These are phyloP conservation scores for Eupsittula cactorum DNA, from an alignment of 2,113 vertebrate genomes.

Conservation along the genomic window DNA sequence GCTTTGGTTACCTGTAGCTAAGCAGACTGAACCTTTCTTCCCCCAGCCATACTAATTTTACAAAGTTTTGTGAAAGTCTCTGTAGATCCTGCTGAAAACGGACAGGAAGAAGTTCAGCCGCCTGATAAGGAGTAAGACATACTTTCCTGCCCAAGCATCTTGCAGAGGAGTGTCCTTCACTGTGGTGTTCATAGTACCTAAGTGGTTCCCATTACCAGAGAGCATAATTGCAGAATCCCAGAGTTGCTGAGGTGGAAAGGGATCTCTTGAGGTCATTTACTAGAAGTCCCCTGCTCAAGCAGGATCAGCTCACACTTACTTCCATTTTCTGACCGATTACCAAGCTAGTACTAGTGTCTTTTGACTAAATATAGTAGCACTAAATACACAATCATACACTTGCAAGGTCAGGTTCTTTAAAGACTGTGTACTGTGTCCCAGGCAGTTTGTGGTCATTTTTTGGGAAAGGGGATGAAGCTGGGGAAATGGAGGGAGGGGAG, in stretches of 20 bases:
- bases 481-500: neutral
- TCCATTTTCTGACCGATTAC: neutral
- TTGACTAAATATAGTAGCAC: neutral
- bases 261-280: neutral
- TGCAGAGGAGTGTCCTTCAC: neutral
- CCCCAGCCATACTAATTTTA: fast-evolving
- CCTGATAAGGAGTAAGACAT: neutral
- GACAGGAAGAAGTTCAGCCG: neutral
- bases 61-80: neutral
- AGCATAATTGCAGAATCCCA: neutral
- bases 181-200: fast-evolving
- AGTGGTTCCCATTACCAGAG: neutral
- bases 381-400: neutral
- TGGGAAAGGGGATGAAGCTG: neutral
- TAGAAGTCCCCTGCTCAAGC: neutral
- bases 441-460: neutral
- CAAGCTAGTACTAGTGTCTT: neutral
- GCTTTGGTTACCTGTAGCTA: neutral
- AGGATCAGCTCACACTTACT: neutral
- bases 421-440: neutral
- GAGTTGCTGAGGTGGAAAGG: neutral
- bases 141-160: neutral
- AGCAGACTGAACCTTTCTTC: neutral
- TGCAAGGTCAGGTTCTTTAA: neutral
- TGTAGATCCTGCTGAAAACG: neutral